Conservation (phyloP, 1,140 invertebrate genomes). For the Hormaphis cornu region DNA sequence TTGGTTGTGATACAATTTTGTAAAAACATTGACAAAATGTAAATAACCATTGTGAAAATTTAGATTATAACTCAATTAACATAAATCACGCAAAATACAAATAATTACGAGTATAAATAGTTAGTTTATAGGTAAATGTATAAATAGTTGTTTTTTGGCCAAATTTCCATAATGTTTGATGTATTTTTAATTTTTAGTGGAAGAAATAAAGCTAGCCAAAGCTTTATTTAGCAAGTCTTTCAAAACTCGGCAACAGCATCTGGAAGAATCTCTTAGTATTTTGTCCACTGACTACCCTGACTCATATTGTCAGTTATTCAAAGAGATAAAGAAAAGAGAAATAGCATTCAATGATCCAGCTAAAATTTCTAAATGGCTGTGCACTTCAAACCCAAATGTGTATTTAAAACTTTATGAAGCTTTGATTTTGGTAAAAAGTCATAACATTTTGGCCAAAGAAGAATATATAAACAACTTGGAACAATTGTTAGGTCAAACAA, state of each 20-base stretch:
- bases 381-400: neutral
- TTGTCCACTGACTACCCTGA: neutral
- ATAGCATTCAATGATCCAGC: neutral
- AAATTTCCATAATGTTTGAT: neutral
- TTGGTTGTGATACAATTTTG: no score
- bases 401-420: neutral
- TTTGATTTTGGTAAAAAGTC: slow-evolving; percentile 7
- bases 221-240: neutral
- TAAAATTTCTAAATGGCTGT: slow-evolving; percentile 9
- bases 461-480: neutral
- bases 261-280: neutral
- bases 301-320: neutral
- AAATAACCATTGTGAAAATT: no score
- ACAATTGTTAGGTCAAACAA: neutral
- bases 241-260: neutral
- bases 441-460: neutral
- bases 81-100: no score
- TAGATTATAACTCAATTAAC: no score
- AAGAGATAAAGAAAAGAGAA: slow-evolving; percentile 10
- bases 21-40: no score
- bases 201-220: neutral
- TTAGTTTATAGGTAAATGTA: no score
- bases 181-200: slow-evolving; percentile 3
- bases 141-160: neutral
- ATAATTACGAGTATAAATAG: no score